A percentile compares a stretch with the other conserved stretches of the same genome.
Conservation (phyloP, 64 coral and sea anemone genomes). For the Montipora cactus region DNA sequence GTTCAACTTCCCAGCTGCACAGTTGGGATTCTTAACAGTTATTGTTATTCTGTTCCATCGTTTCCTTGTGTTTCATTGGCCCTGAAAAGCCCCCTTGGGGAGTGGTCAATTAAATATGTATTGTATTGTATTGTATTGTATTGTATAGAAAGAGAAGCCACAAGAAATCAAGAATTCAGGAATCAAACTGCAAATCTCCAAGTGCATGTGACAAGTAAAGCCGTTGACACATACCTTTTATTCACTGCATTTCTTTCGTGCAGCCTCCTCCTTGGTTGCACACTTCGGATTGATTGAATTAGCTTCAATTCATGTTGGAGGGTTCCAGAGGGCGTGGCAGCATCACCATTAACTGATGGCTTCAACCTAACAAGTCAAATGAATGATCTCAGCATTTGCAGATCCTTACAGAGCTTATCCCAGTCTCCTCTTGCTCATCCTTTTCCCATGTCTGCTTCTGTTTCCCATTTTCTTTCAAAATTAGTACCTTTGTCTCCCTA, state of each 20-base stretch:
- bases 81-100: too few species aligned
- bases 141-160: too few species aligned
- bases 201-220: neutral
- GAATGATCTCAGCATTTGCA: neutral
- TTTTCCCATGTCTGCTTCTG: neutral
- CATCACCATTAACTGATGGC: neutral
- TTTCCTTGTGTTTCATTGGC: too few species aligned
- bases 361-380: neutral
- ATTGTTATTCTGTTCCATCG: too few species aligned
- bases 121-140: too few species aligned
- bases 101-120: too few species aligned
- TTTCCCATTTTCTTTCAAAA: neutral
- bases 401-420: neutral
- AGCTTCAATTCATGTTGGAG: neutral
- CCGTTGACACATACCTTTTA: neutral
- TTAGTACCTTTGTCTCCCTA: neutral
- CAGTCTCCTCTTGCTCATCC: too few species aligned
- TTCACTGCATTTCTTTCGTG: neutral
- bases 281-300: slow-evolving; percentile 7
- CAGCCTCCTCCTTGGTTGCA: neutral
- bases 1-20: too few species aligned
- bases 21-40: too few species aligned
- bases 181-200: too few species aligned
- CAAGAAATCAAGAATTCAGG: too few species aligned
- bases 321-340: neutral